Percentiles rank a stretch among this genome's conserved stretches.
Conservation (phyloP, 2,113 vertebrate genomes). For the Nannospalax galili region DNA sequence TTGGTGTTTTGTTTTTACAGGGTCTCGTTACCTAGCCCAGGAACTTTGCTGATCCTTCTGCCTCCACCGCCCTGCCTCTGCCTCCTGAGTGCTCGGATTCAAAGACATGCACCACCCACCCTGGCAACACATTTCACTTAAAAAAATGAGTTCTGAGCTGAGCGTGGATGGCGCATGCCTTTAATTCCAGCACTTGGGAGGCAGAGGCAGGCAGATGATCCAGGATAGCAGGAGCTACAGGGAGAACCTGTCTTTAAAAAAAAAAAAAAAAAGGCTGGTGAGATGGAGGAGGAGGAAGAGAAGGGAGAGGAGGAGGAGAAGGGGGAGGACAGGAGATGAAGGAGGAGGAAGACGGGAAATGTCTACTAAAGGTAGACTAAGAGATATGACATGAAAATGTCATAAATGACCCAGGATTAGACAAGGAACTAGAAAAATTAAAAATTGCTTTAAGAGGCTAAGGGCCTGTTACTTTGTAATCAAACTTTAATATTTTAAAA, state of each 20-base stretch:
- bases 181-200: not conserved
- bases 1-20: no score
- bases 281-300: not conserved
- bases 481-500: not conserved
- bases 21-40: no score
- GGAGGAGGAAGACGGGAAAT: not conserved
- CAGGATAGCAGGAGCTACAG: no score
- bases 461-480: not conserved
- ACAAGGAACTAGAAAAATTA: not conserved
- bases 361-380: not conserved
- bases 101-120: not conserved
- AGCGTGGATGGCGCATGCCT: not conserved
- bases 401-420: not conserved
- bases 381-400: not conserved
- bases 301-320: no score
- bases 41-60: no score
- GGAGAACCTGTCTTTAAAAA: not conserved
- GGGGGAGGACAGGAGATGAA: not conserved
- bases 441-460: not conserved
- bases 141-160: no score
- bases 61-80: no score
- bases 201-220: not conserved
- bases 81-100: not conserved
- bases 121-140: no score
- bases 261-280: not conserved